A percentile compares a stretch with the other conserved stretches of the same genome.
Evolutionary conservation across 1,140 invertebrate genomes (phyloP).

Genomic region (Drosophila subpulchrella): DNA sequence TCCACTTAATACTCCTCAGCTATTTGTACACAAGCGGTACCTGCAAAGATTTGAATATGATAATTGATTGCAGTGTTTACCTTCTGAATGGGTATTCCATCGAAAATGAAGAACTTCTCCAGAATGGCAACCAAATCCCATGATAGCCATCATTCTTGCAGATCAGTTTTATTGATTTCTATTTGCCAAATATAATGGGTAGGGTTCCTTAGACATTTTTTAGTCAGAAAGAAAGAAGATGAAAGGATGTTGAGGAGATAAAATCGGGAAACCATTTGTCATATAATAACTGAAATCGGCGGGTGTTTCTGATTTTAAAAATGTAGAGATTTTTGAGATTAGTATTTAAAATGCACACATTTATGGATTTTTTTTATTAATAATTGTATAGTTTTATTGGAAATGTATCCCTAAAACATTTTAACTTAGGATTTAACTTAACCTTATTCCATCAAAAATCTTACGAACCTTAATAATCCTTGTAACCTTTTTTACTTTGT

Average conservation of each 20-base stretch:
- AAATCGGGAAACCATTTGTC: constrained; percentile 5
- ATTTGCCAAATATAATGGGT: neutral
- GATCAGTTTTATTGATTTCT: constrained; percentile 51
- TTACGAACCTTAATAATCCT: no score
- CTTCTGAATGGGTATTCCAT: constrained; percentile 35
- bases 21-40: constrained; percentile 54
- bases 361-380: no score
- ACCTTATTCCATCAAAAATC: no score
- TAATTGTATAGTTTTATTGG: no score
- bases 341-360: no score
- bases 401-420: no score
- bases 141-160: constrained; percentile 59
- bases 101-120: constrained; percentile 22
- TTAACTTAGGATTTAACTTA: no score
- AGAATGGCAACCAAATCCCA: constrained; percentile 37
- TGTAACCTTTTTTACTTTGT: no score
- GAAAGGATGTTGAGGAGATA: constrained; percentile 29
- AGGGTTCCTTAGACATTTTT: constrained; percentile 29
- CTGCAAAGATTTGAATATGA: constrained; percentile 39
- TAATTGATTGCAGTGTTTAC: constrained; percentile 36
- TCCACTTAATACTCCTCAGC: constrained; percentile 40
- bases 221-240: neutral
- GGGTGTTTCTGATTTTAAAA: neutral
- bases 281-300: neutral
- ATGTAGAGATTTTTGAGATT: no score